A percentile compares a stretch with the other conserved stretches of the same genome.
These are phyloP conservation scores for Spilosoma lubricipeda DNA, from an alignment of 2,888 invertebrate species.

Conservation along the genomic window DNA sequence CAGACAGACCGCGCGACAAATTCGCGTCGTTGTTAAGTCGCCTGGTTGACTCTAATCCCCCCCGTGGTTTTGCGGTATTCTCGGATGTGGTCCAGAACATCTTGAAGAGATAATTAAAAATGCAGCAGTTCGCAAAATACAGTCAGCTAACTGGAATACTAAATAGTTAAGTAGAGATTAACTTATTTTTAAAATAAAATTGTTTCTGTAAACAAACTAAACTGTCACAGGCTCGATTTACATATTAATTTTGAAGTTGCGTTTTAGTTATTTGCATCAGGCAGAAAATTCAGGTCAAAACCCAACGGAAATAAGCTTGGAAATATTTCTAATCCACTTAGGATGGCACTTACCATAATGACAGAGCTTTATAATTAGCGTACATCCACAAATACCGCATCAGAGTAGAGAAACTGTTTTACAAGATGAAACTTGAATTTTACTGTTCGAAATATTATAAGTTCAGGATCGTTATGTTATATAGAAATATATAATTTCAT, in stretches of 20 bases:
- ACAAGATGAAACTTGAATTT: not conserved
- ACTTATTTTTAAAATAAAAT: too few relatives aligned
- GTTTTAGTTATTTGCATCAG: not conserved
- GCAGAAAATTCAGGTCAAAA: not conserved
- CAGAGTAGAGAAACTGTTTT: not conserved
- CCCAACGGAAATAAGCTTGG: not conserved
- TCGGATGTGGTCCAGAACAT: too few relatives aligned
- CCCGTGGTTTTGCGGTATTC: too few relatives aligned
- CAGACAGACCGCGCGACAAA: too few relatives aligned
- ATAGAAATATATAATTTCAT: too few relatives aligned
- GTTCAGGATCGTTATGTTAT: not conserved
- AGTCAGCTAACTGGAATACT: too few relatives aligned
- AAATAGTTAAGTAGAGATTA: too few relatives aligned
- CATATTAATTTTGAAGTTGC: not conserved
- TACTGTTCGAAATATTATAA: not conserved
- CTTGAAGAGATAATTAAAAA: too few relatives aligned
- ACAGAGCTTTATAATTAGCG: not conserved
- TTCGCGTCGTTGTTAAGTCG: too few relatives aligned
- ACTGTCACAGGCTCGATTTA: not conserved
- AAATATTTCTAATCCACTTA: constrained; percentile 5
- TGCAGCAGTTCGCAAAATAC: too few relatives aligned
- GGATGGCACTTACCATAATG: not conserved
- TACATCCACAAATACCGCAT: not conserved
- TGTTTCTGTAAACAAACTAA: not conserved
- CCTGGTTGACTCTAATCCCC: too few relatives aligned